phyloP scores from a whole-genome alignment of 2,888 invertebrate species.

The Troilus luridus region DNA sequence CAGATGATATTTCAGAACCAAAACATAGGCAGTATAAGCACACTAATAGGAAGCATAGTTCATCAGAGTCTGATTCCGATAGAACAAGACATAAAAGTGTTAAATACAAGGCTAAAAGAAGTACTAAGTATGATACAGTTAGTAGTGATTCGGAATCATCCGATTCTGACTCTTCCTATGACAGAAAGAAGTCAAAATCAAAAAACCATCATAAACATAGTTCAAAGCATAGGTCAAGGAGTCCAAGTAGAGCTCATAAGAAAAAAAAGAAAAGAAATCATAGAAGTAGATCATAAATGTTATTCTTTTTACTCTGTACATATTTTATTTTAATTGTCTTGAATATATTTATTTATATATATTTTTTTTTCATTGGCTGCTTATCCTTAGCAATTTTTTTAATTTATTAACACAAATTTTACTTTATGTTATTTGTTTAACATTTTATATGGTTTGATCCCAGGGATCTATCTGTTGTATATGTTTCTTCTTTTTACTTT shows the following conservation, averaged over 20 bases:
- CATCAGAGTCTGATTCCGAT: slow-evolving; percentile 13
- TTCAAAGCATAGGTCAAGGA: slow-evolving; percentile 24
- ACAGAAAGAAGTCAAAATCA: slow-evolving; percentile 7
- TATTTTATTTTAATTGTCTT: slow-evolving; percentile 44
- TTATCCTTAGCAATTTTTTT: neutral
- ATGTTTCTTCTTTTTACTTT: too few relatives aligned
- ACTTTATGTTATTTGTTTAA: neutral
- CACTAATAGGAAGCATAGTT: neutral
- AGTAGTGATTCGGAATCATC: neutral
- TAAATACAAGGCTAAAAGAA: neutral
- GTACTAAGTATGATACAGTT: neutral
- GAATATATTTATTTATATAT: slow-evolving; percentile 38
- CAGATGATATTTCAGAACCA: neutral
- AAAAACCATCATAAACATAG: neutral
- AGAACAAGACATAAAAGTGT: neutral
- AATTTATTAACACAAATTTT: too few relatives aligned
- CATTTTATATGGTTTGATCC: neutral
- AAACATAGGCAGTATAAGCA: neutral
- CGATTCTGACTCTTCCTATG: neutral
- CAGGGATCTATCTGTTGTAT: neutral
- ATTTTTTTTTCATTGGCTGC: slow-evolving; percentile 38
- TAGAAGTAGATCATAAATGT: slow-evolving; percentile 49
- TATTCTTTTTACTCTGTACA: neutral
- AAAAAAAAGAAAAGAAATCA: slow-evolving; percentile 45
- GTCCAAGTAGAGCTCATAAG: neutral